Conservation (phyloP, 2,797 vertebrate genomes). For the Aeoliscus strigatus region DNA sequence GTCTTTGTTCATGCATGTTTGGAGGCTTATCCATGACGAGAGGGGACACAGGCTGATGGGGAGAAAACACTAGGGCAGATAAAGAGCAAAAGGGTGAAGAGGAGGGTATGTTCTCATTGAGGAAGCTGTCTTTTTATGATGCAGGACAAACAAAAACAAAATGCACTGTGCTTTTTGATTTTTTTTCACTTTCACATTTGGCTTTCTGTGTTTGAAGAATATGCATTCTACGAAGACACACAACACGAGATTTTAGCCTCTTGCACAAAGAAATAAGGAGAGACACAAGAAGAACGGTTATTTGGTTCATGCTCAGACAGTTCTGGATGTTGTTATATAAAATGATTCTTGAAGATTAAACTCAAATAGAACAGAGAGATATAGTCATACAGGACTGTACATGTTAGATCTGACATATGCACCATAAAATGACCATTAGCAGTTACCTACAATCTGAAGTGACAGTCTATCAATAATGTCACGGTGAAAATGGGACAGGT, state of each 20-base stretch:
- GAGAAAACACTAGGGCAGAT: conserved; percentile 50
- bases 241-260: background rate
- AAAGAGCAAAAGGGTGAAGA: conserved; percentile 35
- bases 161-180: conserved; percentile 10
- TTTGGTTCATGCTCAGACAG: conserved; percentile 13
- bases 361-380: conserved; percentile 41
- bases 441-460: conserved; percentile 76
- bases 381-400: conserved; percentile 17
- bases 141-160: conserved; percentile 4
- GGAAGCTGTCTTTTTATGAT: conserved; percentile 12
- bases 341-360: conserved; percentile 34
- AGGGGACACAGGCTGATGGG: conserved; percentile 49
- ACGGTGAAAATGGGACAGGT: conserved; percentile 81
- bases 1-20: conserved; percentile 63
- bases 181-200: conserved; percentile 1
- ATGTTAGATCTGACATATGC: conserved; percentile 75
- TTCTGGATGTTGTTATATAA: conserved; percentile 36
- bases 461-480: conserved; percentile 83
- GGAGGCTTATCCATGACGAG: conserved; percentile 61
- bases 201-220: conserved; percentile 1
- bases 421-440: conserved; percentile 83
- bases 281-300: too few species aligned
- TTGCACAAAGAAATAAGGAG: too few species aligned
- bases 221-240: background rate
- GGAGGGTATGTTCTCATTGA: conserved; percentile 19